These are phyloP conservation scores for Pycnomerus fuliginosus DNA, from an alignment of 2,888 invertebrate species.

Conservation along the genomic window DNA sequence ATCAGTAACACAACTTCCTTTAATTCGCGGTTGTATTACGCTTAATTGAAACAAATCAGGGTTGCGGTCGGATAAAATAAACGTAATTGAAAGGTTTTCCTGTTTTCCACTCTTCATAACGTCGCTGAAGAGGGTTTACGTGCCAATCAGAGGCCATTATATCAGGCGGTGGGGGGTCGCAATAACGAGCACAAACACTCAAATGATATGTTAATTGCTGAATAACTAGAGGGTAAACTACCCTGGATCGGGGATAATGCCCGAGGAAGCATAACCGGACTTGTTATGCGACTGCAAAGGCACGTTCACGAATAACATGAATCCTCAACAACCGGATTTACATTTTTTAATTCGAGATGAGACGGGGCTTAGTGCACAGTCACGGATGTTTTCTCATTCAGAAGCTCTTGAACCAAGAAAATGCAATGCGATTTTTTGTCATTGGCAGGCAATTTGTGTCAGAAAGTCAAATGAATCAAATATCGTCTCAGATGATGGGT, in stretches of 20 bases:
- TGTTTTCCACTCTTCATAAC: constrained; percentile 23
- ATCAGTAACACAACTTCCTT: constrained; percentile 9
- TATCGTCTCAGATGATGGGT: too few species aligned
- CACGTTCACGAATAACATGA: constrained; percentile 50
- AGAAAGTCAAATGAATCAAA: too few species aligned
- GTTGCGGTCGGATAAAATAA: constrained; percentile 36
- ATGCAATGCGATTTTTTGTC: too few species aligned
- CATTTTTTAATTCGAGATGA: constrained; percentile 40
- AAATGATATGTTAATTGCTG: constrained; percentile 50
- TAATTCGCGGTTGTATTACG: constrained; percentile 40
- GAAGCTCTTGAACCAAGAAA: too few species aligned
- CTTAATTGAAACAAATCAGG: constrained; percentile 40
- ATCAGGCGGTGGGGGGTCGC: constrained; percentile 37
- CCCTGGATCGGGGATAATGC: constrained; percentile 35
- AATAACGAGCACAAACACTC: constrained; percentile 46
- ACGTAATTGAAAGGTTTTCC: constrained; percentile 44
- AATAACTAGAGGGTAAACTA: constrained; percentile 47
- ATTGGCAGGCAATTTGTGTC: too few species aligned
- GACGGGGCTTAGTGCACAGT: constrained; percentile 39
- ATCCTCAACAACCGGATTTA: constrained; percentile 45
- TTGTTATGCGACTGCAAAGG: constrained; percentile 47
- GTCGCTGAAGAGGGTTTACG: constrained; percentile 24
- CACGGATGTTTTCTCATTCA: too few species aligned
- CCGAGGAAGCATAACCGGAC: constrained; percentile 41
- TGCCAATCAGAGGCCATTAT: constrained; percentile 49